Evolutionary conservation across 2,888 invertebrate genomes (phyloP).

Genomic region (Margaritifera margaritifera): DNA sequence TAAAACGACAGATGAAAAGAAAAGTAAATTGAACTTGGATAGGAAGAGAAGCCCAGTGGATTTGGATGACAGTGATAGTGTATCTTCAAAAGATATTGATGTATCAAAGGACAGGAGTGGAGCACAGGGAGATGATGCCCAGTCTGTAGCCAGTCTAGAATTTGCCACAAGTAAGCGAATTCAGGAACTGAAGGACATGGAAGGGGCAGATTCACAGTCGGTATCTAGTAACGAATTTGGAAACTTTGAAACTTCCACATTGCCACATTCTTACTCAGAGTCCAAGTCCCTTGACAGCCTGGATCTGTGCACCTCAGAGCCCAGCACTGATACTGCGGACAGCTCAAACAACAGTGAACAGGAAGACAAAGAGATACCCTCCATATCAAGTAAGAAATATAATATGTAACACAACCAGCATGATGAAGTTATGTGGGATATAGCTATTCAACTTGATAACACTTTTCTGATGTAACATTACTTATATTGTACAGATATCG

Average conservation of each 20-base stretch:
- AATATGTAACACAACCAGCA: neutral
- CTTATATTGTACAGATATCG: too few species aligned
- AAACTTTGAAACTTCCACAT: conserved; percentile 34
- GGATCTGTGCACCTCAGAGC: conserved; percentile 48
- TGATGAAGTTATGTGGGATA: too few species aligned
- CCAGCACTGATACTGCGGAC: conserved; percentile 5
- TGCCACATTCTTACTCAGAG: conserved; percentile 36
- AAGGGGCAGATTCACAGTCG: conserved; percentile 54
- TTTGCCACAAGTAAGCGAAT: conserved; percentile 46
- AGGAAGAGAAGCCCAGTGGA: neutral
- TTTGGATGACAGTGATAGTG: conserved; percentile 39
- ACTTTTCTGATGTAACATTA: too few species aligned
- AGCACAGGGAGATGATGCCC: conserved; percentile 53
- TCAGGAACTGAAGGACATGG: conserved; percentile 36
- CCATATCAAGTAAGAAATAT: neutral
- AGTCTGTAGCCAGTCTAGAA: conserved; percentile 69
- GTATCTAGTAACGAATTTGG: conserved; percentile 60
- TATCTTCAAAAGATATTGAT: conserved; percentile 39
- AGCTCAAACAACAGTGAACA: conserved; percentile 7
- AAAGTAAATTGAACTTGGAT: conserved; percentile 3
- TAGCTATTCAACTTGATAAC: too few species aligned
- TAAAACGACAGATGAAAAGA: conserved; percentile 12
- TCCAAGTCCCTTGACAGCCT: conserved; percentile 69
- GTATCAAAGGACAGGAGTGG: conserved; percentile 28
- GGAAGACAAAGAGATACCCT: neutral